Evolutionary conservation across 2,888 invertebrate genomes (phyloP).

Genomic region (Anodontia alba): DNA sequence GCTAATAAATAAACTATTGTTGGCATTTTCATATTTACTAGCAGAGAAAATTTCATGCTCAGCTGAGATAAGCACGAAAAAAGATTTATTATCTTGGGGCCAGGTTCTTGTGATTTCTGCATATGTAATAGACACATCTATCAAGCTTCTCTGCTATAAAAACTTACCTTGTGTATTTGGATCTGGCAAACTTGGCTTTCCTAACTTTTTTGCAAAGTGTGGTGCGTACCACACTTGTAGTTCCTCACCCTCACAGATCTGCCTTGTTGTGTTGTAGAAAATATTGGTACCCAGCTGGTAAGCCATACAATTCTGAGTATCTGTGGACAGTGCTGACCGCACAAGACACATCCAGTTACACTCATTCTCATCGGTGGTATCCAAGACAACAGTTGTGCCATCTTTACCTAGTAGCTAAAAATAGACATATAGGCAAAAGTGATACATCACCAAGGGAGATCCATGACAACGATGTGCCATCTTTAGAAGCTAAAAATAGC

Average conservation of each 20-base stretch:
- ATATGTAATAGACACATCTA: no score
- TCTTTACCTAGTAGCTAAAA: conserved; percentile 85
- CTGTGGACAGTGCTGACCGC: conserved; percentile 85
- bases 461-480: no score
- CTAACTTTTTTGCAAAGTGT: conserved; percentile 87
- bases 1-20: no score
- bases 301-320: conserved; percentile 88
- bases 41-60: no score
- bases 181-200: conserved; percentile 77
- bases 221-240: conserved; percentile 88
- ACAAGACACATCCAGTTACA: conserved; percentile 89
- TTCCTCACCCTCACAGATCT: conserved; percentile 86
- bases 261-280: conserved; percentile 81
- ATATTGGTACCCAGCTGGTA: conserved; percentile 86
- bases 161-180: conserved; percentile 74
- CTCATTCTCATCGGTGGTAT: conserved; percentile 87
- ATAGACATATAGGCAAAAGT: not conserved
- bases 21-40: no score
- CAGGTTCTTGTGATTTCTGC: no score
- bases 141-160: no score
- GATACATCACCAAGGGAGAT: no score
- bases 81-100: no score
- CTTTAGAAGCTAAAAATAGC: no score
- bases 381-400: conserved; percentile 86
- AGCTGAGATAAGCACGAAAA: no score